phyloP scores from a whole-genome alignment of 2,113 vertebrate species.

The Stictonetta naevosa region DNA sequence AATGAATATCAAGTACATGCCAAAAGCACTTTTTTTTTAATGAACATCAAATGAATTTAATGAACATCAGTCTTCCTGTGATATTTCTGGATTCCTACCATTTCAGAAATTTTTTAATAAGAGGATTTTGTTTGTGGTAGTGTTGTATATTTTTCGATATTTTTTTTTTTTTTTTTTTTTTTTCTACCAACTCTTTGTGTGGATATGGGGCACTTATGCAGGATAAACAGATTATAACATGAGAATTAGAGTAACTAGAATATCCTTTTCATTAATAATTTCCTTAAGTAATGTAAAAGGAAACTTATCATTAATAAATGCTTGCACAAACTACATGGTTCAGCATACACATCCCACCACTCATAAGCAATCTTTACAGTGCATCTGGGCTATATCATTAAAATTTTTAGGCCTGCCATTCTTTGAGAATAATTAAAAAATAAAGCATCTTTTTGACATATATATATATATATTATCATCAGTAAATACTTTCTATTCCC shows the following conservation, averaged over 20 bases:
- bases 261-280: not conserved
- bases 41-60: too few relatives aligned
- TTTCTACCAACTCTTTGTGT: not conserved
- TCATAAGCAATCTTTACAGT: not conserved
- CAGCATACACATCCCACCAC: not conserved
- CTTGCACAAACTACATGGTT: not conserved
- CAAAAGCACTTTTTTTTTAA: too few relatives aligned
- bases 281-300: not conserved
- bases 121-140: too few relatives aligned
- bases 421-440: not conserved
- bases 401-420: not conserved
- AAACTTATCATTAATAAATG: too few relatives aligned
- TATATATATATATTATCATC: not conserved
- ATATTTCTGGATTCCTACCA: not conserved
- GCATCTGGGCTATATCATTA: not conserved
- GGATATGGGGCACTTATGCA: not conserved
- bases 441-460: not conserved
- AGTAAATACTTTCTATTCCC: not conserved
- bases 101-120: not conserved
- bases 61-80: not conserved
- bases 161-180: too few relatives aligned
- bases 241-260: not conserved
- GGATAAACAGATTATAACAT: not conserved
- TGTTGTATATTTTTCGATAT: too few relatives aligned
- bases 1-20: too few relatives aligned